Conservation (phyloP, 2,113 vertebrate species). For the Lasiurus borealis region DNA sequence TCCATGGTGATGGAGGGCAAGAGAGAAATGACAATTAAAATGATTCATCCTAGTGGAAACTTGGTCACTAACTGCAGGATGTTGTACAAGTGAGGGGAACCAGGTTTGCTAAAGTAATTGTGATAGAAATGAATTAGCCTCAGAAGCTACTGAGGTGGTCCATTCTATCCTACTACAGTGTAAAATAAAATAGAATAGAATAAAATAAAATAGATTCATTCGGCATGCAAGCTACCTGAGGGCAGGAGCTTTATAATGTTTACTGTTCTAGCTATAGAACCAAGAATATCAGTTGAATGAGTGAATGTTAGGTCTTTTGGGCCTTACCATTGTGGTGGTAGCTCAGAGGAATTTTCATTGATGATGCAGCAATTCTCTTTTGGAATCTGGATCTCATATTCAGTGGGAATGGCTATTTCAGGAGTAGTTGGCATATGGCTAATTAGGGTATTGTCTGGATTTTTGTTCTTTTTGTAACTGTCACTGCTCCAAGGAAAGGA, state of each 20-base stretch:
- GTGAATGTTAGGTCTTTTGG: background rate
- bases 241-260: background rate
- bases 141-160: background rate
- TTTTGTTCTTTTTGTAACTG: constrained; percentile 73
- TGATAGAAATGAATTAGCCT: background rate
- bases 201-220: background rate
- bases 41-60: background rate
- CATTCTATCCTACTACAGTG: background rate
- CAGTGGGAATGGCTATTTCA: background rate
- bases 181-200: background rate
- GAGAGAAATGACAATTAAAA: background rate
- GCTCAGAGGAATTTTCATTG: constrained; percentile 67
- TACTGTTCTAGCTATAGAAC: background rate
- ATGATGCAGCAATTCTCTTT: constrained; percentile 64
- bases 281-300: background rate
- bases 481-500: constrained; percentile 71
- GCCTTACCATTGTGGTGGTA: constrained; percentile 82
- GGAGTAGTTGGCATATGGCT: constrained; percentile 61
- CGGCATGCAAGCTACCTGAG: background rate
- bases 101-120: background rate
- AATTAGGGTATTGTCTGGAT: background rate
- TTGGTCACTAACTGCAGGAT: background rate
- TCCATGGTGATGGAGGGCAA: constrained; percentile 1
- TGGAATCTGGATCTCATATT: constrained; percentile 56
- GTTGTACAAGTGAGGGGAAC: background rate